Evolutionary conservation across 2,888 invertebrate species (phyloP), one percentile per base, ranked within the genome.

Genomic region (Cetonia aurata): DNA sequence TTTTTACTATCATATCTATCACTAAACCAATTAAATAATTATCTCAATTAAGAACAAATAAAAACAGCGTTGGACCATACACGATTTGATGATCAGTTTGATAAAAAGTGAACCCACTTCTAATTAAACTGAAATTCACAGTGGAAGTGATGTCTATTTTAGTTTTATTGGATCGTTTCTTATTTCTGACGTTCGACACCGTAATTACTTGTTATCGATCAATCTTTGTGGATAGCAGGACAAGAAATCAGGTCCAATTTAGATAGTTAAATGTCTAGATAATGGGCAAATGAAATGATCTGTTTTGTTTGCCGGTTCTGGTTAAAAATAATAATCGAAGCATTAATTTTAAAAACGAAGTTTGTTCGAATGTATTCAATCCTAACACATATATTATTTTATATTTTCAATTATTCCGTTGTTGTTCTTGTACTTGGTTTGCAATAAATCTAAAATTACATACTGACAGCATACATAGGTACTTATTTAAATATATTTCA

Each of bases 181-280:
- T 37, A 41, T 50, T 37, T 37, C 17, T 15, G 33, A 65, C 62
- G 50, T 12, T 19, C 37, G 50, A 52, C 50, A 52, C 50, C 33
- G 17, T 65, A 65, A 65, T 46, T 52, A 52, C 19, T 3, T 65
- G 37, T 65, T 65, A 65, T 65, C 62, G 62, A 65, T 65, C 62
- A 65, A 65, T 37, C 41, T 41, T 41, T n/a, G 37, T 65, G 13
- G 62, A 65, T 65, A 65, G 37, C 50, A 50, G 41, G 62, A 65
- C 62, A 65, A 50, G 62, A 44, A 46, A 62, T 12, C 48, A 44
- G 50, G 50, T 50, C 62, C 50, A 65, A 65, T 65, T 65, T 65
- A 50, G 62, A 65, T 17, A 37, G 50, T 65, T 50, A 65, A 25
- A 19, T 37, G 15, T 37, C 17, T 31, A 37, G 50, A 65, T 52